Evolutionary conservation across 2,888 invertebrate genomes (phyloP), one percentile per base, ranked within the genome.

Genomic region (Anoncus sp.): DNA sequence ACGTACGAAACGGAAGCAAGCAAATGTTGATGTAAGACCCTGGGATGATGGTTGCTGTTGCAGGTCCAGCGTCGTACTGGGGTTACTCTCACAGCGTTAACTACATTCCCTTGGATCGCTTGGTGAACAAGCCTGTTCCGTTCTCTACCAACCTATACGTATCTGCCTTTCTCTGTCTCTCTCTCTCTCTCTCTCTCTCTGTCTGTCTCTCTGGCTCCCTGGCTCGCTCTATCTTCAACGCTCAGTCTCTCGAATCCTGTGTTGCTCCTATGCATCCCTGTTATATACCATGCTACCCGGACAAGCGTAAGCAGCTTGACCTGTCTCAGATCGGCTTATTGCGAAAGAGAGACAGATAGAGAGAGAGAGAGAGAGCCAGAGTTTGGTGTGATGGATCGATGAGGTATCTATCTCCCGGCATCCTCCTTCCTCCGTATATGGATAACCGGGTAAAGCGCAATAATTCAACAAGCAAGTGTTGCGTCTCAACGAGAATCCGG

Each of bases 1-100:
- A 65, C 69, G 73, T 53, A 70, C 65, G 57, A 49, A 62, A 27
- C 53, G 66, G 66, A 18, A 49, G 67, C 73, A 63, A 69, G 69
- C 77, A 77, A 80, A 72, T 80, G 80, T 80, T 80, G 80, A 80
- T 80, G 77, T 77, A 80, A 80, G 80, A 80, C 75, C 71, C 69
- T 75, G 62, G 55, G 75, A 74, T 65, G 69, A 71, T 71, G 67
- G 75, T 55, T 59, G 69, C 75, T 70, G 40, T 67, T 55, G 57
- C 73, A 27, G 67, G 45, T 5, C 35, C 60, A 60, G 47, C 65
- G 51, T 67, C 66, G 59, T 22, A 16, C 55, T 31, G 31, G 74
- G 27, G 53, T 62, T 63, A 62, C 74, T 70, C 77, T 69, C 63
- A 70, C 65, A 45, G 74, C 74, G 65, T 60, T 77, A 73, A 74